Percentiles rank a stretch among this genome's conserved stretches.
Conservation (phyloP, 2,888 invertebrate species). For the Limnephilus rhombicus region DNA sequence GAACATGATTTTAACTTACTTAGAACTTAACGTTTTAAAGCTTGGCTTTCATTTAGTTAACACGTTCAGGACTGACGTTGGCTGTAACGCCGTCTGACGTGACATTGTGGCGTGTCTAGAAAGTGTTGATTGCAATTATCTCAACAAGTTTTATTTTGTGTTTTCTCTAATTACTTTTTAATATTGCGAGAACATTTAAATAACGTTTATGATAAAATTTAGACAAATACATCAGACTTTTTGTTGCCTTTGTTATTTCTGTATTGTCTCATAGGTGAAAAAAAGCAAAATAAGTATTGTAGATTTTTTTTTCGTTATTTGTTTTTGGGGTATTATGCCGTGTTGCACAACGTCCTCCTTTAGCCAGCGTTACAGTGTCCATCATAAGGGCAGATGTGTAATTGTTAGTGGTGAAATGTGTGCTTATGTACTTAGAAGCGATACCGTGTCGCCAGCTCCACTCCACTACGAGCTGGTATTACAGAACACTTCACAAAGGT, state of each 20-base stretch:
- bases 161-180: conserved; percentile 41
- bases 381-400: too few species aligned
- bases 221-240: neutral
- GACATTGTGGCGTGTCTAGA: conserved; percentile 52
- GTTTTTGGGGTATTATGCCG: too few species aligned
- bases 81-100: conserved; percentile 39
- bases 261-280: neutral
- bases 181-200: neutral
- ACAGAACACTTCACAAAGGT: too few species aligned
- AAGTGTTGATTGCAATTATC: conserved; percentile 55
- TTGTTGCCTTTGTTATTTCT: neutral
- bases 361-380: too few species aligned
- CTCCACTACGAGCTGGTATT: too few species aligned
- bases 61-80: conserved; percentile 30
- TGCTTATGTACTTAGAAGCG: too few species aligned
- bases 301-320: too few species aligned
- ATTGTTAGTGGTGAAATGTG: too few species aligned
- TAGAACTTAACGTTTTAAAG: conserved; percentile 37
- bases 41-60: conserved; percentile 32
- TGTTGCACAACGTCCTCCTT: too few species aligned
- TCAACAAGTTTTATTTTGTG: conserved; percentile 31
- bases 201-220: neutral
- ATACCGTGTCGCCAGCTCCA: too few species aligned
- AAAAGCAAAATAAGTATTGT: neutral
- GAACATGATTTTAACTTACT: conserved; percentile 39